Evolutionary conservation across 1,140 invertebrate genomes (phyloP), one percentile per base, ranked within the genome.

Genomic region (Drosophila saltans): DNA sequence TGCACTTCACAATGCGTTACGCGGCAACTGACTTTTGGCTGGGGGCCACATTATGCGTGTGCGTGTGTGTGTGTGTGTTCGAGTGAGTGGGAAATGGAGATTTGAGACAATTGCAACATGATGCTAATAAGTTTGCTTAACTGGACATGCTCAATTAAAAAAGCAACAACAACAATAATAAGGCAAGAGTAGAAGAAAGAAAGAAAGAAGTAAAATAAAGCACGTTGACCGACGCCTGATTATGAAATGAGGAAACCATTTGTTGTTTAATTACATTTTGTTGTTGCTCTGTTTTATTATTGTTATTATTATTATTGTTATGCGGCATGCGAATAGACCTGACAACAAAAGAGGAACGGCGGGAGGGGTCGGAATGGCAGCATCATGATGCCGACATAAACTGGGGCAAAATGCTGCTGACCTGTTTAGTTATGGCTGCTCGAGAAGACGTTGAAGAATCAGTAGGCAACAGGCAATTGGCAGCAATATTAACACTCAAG

Each of bases 161-260:
- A 36, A 24, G 4, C 28, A 30, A 30, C 28, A 2, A 30, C 43
- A 48, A 33, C 24, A 63, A 30, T 36, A 60, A 72, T 72, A 76
- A 73, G 72, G 57, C 64, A 61, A 63, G 40, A 2, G 11, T 9
- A 7, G 21, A 48, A 8, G 16, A 21, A 48, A 48, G 45, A 48
- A 24, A 48, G 45, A 48, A 48, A 48, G 21, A 52, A 52, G 45
- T 52, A 26, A 36, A 24, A 52, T 52, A 26, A 52, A 52, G 45
- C 45, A 24, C 79, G 77, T 72, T 69, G 84, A 77, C 66, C 74
- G 66, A 9, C 63, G 66, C 40, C 33, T 30, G 73, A 78, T 88
- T 88, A 88, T 83, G 84, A 88, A 88, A 88, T 82, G 64, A 80
- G 80, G 80, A 88, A 88, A 73, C 68, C 68, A 83, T 88, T 86